phyloP scores from a whole-genome alignment of 1,140 invertebrate genomes.

The Notospermus geniculatus region DNA sequence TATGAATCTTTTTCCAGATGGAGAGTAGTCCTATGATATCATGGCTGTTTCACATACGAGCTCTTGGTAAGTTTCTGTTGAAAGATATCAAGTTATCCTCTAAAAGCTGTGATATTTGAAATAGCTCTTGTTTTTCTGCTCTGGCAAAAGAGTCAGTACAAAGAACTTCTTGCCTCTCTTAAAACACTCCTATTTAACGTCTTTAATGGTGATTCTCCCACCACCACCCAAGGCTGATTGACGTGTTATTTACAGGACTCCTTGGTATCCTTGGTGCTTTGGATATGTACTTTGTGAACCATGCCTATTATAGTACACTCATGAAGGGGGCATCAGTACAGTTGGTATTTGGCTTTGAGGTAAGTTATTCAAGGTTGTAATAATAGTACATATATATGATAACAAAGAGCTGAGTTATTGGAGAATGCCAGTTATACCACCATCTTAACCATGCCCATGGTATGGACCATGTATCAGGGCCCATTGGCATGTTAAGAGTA shows the following conservation, averaged over 20 bases:
- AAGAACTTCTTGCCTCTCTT: too few relatives aligned
- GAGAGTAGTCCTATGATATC: slow-evolving; percentile 97
- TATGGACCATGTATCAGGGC: too few relatives aligned
- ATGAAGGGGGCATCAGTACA: slow-evolving; percentile 95
- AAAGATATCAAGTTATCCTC: background rate
- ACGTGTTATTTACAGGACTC: slow-evolving; percentile 62
- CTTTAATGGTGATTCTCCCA: too few relatives aligned
- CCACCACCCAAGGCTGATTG: slow-evolving; percentile 6
- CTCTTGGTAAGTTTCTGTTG: slow-evolving; percentile 70
- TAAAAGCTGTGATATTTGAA: too few relatives aligned
- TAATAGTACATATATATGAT: too few relatives aligned
- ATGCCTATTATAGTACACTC: slow-evolving; percentile 93
- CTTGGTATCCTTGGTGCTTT: slow-evolving; percentile 75
- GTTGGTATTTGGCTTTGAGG: slow-evolving; percentile 98
- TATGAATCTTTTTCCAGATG: slow-evolving; percentile 70
- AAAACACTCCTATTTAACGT: too few relatives aligned
- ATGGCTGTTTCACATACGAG: slow-evolving; percentile 89
- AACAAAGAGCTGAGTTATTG: too few relatives aligned
- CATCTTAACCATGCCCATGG: too few relatives aligned
- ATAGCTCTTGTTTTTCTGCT: too few relatives aligned
- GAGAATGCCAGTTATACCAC: too few relatives aligned
- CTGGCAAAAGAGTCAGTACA: too few relatives aligned
- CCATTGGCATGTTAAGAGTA: too few relatives aligned
- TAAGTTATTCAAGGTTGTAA: slow-evolving; percentile 42
- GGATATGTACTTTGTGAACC: slow-evolving; percentile 87